These are phyloP conservation scores for Abrostola tripartita DNA, from an alignment of 2,888 invertebrate species.

Conservation along the genomic window DNA sequence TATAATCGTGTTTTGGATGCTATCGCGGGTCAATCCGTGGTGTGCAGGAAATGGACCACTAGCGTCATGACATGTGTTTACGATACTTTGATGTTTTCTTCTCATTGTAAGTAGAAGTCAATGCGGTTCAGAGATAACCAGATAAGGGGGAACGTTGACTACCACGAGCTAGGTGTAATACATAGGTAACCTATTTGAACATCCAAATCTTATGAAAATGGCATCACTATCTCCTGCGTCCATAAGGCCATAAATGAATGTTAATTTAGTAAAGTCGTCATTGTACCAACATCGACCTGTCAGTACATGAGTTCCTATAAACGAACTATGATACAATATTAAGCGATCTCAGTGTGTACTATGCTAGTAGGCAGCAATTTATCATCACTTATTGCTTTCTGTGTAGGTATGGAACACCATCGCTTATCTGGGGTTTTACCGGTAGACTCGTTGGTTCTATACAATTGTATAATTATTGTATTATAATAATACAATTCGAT, in stretches of 20 bases:
- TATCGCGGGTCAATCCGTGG: slow-evolving; percentile 51
- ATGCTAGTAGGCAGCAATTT: slow-evolving; percentile 15
- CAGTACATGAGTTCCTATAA: neutral
- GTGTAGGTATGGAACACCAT: slow-evolving; percentile 9
- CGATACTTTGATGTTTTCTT: slow-evolving; percentile 25
- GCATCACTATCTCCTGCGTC: no score
- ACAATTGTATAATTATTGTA: slow-evolving; percentile 39
- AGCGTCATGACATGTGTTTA: slow-evolving; percentile 45
- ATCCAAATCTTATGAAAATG: no score
- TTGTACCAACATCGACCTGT: neutral
- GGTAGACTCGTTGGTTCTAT: slow-evolving; percentile 14
- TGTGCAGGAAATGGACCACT: slow-evolving; percentile 46
- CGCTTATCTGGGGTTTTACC: slow-evolving; percentile 50
- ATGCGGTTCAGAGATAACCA: slow-evolving; percentile 14
- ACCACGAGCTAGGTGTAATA: no score
- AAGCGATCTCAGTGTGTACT: slow-evolving; percentile 1
- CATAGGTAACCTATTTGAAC: no score
- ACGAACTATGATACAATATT: neutral
- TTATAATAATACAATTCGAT: slow-evolving; percentile 10
- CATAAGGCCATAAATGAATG: no score
- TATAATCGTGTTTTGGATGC: slow-evolving; percentile 52
- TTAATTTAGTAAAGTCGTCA: neutral
- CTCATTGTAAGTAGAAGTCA: slow-evolving; percentile 2
- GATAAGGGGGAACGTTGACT: neutral
- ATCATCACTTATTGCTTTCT: slow-evolving; percentile 13